Evolutionary conservation across 1,140 invertebrate species (phyloP), one percentile per base, ranked within the genome.

Genomic region (Drosophila neocordata): DNA sequence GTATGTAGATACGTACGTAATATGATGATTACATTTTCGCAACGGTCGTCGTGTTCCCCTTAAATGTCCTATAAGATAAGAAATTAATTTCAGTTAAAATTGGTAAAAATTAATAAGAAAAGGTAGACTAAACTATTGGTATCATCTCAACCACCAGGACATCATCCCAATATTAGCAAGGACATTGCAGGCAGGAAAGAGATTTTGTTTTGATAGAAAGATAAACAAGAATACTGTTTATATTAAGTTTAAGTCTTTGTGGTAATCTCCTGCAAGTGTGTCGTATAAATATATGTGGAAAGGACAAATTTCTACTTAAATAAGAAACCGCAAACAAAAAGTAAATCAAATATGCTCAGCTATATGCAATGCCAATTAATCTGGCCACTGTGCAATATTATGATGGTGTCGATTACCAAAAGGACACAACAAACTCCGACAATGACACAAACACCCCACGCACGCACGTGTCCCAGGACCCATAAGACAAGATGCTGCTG

Each of bases 381-480:
- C 81, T 65, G 61, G 63, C 9, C 65, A 81, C 15, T 20, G 13
- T 41, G 56, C 70, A 88, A 76, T 88, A 88, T 87, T 87, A 82
- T 87, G 79, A 87, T 77, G 73, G 84, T 87, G 76, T 88, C 83
- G 75, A 87, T 88, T 83, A 73, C 83, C 70, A 63, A 15, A 2
- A 18, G 41, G 15, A 7, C 69, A 75, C 44, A 35, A 75, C 67
- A 88, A 76, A 69, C 70, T 75, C 65, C 73, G 59, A 53, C 65
- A 61, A 11, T 15, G 67, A 67, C 74, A 77, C 72, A 62, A 52
- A 62, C 73, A 62, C 52, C 58, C 56, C 56, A 22, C 34, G 55
- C 38, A 59, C 35, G 62, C 76, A 72, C 83, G 83, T 88, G 83
- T 68, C 74, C 65, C 8, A 37, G 11, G 53, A 20, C 15, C 41